Evolutionary conservation across 2,797 vertebrate genomes (phyloP).

Genomic region (Melanotaenia nigrans): DNA sequence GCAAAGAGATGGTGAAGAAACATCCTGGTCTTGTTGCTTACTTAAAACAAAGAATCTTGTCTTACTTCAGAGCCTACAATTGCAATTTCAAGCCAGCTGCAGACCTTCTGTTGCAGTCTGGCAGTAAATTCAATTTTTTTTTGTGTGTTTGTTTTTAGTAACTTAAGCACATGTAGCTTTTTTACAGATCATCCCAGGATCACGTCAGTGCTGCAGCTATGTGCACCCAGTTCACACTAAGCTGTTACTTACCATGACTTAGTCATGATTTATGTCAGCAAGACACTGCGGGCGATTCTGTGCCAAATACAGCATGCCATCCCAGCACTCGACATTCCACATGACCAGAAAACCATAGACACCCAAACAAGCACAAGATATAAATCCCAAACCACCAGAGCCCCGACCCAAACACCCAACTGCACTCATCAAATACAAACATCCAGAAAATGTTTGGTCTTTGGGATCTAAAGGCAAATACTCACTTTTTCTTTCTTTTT

Average conservation of each 20-base stretch:
- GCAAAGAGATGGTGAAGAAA: slow-evolving; percentile 37
- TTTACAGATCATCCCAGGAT: slow-evolving; percentile 26
- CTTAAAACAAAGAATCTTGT: slow-evolving; percentile 48
- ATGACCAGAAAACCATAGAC: slow-evolving; percentile 47
- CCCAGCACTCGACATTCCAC: slow-evolving; percentile 48
- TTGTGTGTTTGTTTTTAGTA: no score
- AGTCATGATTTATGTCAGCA: slow-evolving; percentile 36
- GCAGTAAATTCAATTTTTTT: slow-evolving; percentile 6
- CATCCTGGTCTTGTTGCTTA: slow-evolving; percentile 27
- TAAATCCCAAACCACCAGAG: slow-evolving; percentile 40
- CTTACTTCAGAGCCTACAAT: slow-evolving; percentile 16
- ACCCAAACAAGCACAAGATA: slow-evolving; percentile 57
- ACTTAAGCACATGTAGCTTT: slow-evolving; percentile 31
- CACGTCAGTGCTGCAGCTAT: slow-evolving; percentile 12
- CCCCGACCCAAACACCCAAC: slow-evolving; percentile 35
- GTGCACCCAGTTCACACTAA: slow-evolving; percentile 19
- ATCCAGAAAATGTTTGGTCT: slow-evolving; percentile 70
- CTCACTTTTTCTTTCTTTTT: not conserved
- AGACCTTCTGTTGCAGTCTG: slow-evolving; percentile 32
- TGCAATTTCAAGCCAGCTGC: slow-evolving; percentile 38
- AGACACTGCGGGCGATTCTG: not conserved
- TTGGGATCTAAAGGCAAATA: slow-evolving; percentile 57
- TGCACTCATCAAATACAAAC: slow-evolving; percentile 52
- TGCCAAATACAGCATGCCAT: slow-evolving; percentile 55
- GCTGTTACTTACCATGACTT: slow-evolving; percentile 48